phyloP scores from a whole-genome alignment of 2,888 invertebrate genomes.

The Pegoplata infirma region DNA sequence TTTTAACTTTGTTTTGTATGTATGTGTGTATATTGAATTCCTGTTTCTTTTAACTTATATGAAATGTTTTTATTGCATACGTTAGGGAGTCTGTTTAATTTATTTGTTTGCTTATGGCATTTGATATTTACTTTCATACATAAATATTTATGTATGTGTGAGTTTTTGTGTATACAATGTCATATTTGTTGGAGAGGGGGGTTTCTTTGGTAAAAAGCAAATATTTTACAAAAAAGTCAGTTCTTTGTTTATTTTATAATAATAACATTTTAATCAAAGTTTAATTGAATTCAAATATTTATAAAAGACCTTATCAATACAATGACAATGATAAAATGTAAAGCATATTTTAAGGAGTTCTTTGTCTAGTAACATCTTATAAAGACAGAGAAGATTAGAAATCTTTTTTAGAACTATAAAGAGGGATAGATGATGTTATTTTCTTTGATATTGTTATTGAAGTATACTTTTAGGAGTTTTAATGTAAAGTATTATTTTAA shows the following conservation, averaged over 20 bases:
- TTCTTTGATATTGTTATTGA: background rate
- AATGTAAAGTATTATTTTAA: too few species aligned
- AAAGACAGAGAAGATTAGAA: too few species aligned
- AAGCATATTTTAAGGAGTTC: conserved; percentile 27
- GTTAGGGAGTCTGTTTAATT: conserved; percentile 54
- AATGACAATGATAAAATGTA: background rate
- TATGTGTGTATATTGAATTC: background rate
- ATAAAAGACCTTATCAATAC: conserved; percentile 13
- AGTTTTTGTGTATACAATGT: too few species aligned
- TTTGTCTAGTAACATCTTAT: background rate
- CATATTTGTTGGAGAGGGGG: background rate
- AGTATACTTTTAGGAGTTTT: background rate
- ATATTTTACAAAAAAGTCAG: conserved; percentile 16
- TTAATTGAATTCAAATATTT: conserved; percentile 55
- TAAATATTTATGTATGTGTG: too few species aligned
- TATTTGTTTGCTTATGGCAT: conserved; percentile 55
- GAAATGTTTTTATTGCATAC: conserved; percentile 52
- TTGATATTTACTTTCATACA: conserved; percentile 44
- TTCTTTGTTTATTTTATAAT: conserved; percentile 49
- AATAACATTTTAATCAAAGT: conserved; percentile 53
- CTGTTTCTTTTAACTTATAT: background rate
- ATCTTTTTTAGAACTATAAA: too few species aligned
- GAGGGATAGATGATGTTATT: too few species aligned
- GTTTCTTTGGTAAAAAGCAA: background rate
- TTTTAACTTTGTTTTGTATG: conserved; percentile 17